Conservation (phyloP, 2,113 vertebrate species). For the Pollimyrus isidori region DNA sequence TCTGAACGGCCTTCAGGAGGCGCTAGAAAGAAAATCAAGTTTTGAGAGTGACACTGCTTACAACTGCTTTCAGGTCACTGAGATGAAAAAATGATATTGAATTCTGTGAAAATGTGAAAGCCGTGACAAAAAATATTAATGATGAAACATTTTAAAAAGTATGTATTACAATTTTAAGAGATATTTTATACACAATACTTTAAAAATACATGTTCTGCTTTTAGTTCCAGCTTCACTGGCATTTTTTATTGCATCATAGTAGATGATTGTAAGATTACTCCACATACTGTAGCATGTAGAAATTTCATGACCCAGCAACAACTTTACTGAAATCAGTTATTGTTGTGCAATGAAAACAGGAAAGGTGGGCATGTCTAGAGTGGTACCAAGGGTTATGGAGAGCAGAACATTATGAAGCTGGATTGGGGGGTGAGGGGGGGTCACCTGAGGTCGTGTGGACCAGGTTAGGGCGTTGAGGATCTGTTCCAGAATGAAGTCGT, state of each 20-base stretch:
- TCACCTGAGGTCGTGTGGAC: slow-evolving; percentile 57
- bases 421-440: neutral
- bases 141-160: neutral
- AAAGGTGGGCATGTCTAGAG: neutral
- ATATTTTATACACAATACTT: neutral
- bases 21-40: slow-evolving; percentile 41
- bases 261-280: neutral
- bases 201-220: neutral
- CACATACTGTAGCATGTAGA: neutral
- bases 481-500: slow-evolving; percentile 46
- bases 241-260: neutral
- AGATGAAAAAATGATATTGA: neutral
- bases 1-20: slow-evolving; percentile 65
- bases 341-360: neutral
- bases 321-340: neutral
- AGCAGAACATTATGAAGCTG: neutral
- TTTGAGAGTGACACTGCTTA: neutral
- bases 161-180: neutral
- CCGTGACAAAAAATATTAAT: neutral
- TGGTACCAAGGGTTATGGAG: neutral
- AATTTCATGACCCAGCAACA: neutral
- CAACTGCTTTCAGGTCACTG: neutral
- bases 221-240: neutral
- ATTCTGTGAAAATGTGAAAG: neutral
- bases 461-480: slow-evolving; percentile 47